Conservation (phyloP, 1,140 invertebrate genomes). For the Drosophila takahashii region DNA sequence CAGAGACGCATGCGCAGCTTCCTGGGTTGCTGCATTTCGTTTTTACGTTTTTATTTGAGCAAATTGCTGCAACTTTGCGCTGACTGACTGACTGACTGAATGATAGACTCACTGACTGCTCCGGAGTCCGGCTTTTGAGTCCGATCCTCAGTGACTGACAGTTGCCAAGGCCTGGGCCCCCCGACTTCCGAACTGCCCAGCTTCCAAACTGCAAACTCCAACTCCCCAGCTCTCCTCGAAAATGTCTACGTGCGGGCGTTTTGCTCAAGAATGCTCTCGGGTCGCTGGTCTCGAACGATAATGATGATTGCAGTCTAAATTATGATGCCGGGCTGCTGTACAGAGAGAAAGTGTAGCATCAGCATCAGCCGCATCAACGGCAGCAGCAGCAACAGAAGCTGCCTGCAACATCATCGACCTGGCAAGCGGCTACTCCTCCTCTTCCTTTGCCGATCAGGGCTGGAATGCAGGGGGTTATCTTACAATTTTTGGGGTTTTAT, state of each 20-base stretch:
- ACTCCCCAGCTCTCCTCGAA: conserved; percentile 34
- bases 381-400: conserved; percentile 73
- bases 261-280: conserved; percentile 63
- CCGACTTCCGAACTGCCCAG: neutral
- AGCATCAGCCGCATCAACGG: conserved; percentile 27
- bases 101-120: conserved; percentile 79
- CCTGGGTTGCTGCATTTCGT: conserved; percentile 71
- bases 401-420: conserved; percentile 71
- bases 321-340: conserved; percentile 76
- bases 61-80: conserved; percentile 81
- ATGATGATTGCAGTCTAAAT: conserved; percentile 85
- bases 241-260: conserved; percentile 80
- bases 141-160: conserved; percentile 63
- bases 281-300: conserved; percentile 68
- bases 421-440: conserved; percentile 33
- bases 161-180: conserved; percentile 56
- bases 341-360: conserved; percentile 81
- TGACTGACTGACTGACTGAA: conserved; percentile 77
- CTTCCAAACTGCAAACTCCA: neutral
- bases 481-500: conserved; percentile 8
- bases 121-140: conserved; percentile 28
- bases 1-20: conserved; percentile 75
- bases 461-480: conserved; percentile 3
- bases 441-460: conserved; percentile 23
- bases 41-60: conserved; percentile 82